phyloP scores from a whole-genome alignment of 2,888 invertebrate species.

The Koerneria pararmatus region DNA sequence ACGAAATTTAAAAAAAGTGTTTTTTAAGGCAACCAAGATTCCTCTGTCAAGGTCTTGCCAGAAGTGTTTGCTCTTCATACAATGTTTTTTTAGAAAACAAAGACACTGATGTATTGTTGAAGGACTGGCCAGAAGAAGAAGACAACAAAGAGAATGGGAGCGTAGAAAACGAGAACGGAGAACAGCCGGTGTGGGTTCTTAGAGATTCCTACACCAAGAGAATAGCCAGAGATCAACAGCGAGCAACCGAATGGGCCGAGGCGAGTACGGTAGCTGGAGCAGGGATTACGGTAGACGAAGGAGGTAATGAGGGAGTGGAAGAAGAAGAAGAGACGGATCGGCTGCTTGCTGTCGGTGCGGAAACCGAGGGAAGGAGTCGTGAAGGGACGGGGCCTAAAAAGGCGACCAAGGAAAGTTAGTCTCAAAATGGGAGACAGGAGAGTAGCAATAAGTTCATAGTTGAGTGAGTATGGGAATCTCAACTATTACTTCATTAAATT shows the following conservation, averaged over 20 bases:
- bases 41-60: too few species aligned
- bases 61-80: too few species aligned
- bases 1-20: too few species aligned
- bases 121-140: slow-evolving; percentile 19
- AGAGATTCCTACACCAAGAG: slow-evolving; percentile 55
- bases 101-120: too few species aligned
- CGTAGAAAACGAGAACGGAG: slow-evolving; percentile 11
- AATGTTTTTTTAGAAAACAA: too few species aligned
- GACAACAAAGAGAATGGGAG: too few species aligned
- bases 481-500: background rate
- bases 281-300: slow-evolving; percentile 4
- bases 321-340: slow-evolving; percentile 82
- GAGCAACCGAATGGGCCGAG: slow-evolving; percentile 20
- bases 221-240: slow-evolving; percentile 49
- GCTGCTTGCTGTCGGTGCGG: slow-evolving; percentile 34
- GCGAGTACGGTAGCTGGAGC: slow-evolving; percentile 25
- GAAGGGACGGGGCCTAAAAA: slow-evolving; percentile 65
- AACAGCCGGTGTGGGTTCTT: slow-evolving; percentile 55
- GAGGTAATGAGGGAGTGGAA: slow-evolving; percentile 18
- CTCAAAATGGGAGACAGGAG: too few species aligned
- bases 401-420: slow-evolving; percentile 83
- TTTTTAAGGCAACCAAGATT: too few species aligned
- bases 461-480: slow-evolving; percentile 21
- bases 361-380: slow-evolving; percentile 24
- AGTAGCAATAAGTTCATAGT: slow-evolving; percentile 8